These are phyloP conservation scores for Alviniconcha marisindica DNA, from an alignment of 1,140 invertebrate genomes.

Conservation along the genomic window DNA sequence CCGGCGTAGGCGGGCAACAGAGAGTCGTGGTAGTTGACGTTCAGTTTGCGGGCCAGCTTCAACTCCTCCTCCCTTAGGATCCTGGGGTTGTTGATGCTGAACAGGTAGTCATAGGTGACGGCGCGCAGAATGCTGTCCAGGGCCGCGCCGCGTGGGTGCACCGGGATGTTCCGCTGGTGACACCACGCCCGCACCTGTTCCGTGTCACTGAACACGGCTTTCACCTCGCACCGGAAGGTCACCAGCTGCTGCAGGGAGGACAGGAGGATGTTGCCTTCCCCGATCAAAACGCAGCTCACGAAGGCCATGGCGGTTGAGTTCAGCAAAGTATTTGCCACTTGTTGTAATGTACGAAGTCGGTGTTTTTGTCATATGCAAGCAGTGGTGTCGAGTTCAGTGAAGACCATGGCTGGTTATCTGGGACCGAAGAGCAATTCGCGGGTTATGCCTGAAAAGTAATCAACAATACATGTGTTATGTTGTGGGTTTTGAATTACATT, in stretches of 20 bases:
- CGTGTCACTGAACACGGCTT: conserved; percentile 52
- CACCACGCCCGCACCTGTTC: conserved; percentile 43
- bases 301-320: no score
- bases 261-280: conserved; percentile 57
- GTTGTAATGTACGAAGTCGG: no score
- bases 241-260: conserved; percentile 47
- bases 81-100: conserved; percentile 61
- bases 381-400: no score
- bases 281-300: conserved; percentile 45
- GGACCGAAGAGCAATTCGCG: no score
- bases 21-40: conserved; percentile 62
- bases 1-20: conserved; percentile 58
- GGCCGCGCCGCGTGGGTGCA: conserved; percentile 40
- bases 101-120: conserved; percentile 47
- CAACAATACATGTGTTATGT: no score
- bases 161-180: conserved; percentile 41
- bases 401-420: no score
- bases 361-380: no score
- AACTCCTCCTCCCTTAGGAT: conserved; percentile 52
- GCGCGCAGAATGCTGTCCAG: conserved; percentile 45
- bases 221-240: conserved; percentile 33
- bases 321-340: no score
- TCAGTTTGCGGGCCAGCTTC: conserved; percentile 43
- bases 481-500: no score
- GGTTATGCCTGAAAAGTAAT: no score